phyloP scores from a whole-genome alignment of 2,113 vertebrate species.

The Struthio camelus region DNA sequence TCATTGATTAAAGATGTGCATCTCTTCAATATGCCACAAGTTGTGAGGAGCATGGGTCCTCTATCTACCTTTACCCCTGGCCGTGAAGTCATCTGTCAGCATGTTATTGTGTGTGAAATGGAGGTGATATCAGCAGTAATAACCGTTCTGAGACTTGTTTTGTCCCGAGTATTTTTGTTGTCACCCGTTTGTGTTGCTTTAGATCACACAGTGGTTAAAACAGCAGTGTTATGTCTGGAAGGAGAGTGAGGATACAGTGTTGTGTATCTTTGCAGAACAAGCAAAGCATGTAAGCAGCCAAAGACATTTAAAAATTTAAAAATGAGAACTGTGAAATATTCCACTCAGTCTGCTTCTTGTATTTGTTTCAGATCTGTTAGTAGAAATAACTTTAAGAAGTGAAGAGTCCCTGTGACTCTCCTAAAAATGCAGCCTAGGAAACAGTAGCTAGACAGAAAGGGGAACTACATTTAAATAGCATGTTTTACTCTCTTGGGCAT shows the following conservation, averaged over 20 bases:
- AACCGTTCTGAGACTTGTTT: not conserved
- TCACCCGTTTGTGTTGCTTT: not conserved
- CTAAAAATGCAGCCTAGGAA: not conserved
- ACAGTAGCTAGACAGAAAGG: too few relatives aligned
- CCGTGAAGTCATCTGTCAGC: not conserved
- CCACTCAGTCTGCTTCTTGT: not conserved
- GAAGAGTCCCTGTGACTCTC: not conserved
- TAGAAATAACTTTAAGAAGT: not conserved
- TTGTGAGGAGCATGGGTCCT: not conserved
- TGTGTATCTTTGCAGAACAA: not conserved
- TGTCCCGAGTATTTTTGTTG: not conserved
- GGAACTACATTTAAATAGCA: not conserved
- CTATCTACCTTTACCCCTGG: not conserved
- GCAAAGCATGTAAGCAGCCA: rapidly evolving
- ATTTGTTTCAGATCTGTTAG: not conserved
- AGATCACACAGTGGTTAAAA: not conserved
- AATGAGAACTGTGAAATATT: not conserved
- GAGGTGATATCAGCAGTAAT: not conserved
- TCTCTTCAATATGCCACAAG: not conserved
- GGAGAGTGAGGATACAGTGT: not conserved
- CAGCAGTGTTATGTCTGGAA: not conserved
- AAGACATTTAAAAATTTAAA: too few relatives aligned
- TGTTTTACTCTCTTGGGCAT: not conserved
- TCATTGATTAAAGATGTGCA: not conserved
- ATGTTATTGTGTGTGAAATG: not conserved